Conservation (phyloP, 2,113 vertebrate genomes). For the Thunnus thynnus region DNA sequence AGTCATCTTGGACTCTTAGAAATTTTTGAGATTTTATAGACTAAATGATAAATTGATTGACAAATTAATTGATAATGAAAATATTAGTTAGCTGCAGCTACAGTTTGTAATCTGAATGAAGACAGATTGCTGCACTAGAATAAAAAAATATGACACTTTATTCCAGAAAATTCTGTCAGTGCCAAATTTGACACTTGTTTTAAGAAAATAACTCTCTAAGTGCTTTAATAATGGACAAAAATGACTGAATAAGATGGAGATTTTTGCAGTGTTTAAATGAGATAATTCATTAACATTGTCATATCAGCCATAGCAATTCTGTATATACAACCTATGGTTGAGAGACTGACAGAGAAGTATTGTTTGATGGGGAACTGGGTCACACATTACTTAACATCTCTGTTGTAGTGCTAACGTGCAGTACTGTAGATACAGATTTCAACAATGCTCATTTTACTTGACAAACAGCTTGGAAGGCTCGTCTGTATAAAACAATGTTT, state of each 20-base stretch:
- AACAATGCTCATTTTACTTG: background rate
- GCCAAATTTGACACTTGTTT: background rate
- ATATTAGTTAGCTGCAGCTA: too few relatives aligned
- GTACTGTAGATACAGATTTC: conserved; percentile 6
- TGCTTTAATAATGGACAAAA: background rate
- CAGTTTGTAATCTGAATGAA: too few relatives aligned
- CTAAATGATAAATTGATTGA: too few relatives aligned
- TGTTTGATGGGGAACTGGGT: background rate
- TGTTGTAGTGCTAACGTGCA: conserved; percentile 1
- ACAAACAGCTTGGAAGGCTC: conserved; percentile 6
- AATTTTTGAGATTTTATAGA: too few relatives aligned
- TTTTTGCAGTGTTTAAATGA: background rate
- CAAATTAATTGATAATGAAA: too few relatives aligned
- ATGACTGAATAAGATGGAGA: background rate
- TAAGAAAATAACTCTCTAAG: background rate
- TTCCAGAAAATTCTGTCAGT: too few relatives aligned
- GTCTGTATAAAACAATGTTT: conserved; percentile 10
- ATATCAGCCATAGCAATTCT: background rate
- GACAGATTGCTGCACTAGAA: too few relatives aligned
- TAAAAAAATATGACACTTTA: too few relatives aligned
- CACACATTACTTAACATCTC: background rate
- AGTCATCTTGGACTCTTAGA: too few relatives aligned
- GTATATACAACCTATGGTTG: background rate
- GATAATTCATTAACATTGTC: background rate
- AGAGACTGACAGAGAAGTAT: background rate